Evolutionary conservation across 2,888 invertebrate species (phyloP), one percentile per base, ranked within the genome.

Genomic region (Synergus umbraculus): DNA sequence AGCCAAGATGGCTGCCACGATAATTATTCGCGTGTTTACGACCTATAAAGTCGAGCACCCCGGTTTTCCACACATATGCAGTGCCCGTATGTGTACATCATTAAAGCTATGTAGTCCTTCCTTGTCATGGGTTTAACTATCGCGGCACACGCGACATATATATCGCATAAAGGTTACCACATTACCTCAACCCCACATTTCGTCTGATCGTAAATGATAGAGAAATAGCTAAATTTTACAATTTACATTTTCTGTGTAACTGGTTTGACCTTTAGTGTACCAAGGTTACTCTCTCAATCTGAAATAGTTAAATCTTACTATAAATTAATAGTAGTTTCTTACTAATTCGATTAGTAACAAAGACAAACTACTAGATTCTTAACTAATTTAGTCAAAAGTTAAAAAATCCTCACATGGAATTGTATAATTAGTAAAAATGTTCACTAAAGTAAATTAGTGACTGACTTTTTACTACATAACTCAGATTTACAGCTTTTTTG

Each of bases 11-110:
- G 87, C 87, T 84, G 86, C 76, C 78, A 86, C 84, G 86, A 89
- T 90, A 88, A 90, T 88, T 90, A 88, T 87, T 87, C 86, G 88
- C 88, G 87, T 89, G 87, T 89, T 90, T 88, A 89, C 87, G 86
- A 87, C 84, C 89, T 87, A 89, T 88, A 87, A 89, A 89, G 86
- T 66, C 46, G 29, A 73, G 46, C 73, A 49, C 73, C 73, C 22
- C 49, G 54, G 54, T 49, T 49, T 73, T 29, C 2, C 22, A 29
- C 46, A 69, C 46, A 69, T 12, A 18, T 49, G 8, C 49, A 37
- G 15, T 54, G 37, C 7, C 54, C 22, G 13, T 60, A 22, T 60
- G 22, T 22, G 22, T 12, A 60, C 18, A 10, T 9, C 60, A 60
- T 37, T 37, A 37, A 22, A 22, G 10, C 60, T 60, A 18, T 60